A percentile compares a stretch with the other conserved stretches of the same genome.
Evolutionary conservation across 2,113 vertebrate species (phyloP).

Genomic region (Phaetusa simplex): DNA sequence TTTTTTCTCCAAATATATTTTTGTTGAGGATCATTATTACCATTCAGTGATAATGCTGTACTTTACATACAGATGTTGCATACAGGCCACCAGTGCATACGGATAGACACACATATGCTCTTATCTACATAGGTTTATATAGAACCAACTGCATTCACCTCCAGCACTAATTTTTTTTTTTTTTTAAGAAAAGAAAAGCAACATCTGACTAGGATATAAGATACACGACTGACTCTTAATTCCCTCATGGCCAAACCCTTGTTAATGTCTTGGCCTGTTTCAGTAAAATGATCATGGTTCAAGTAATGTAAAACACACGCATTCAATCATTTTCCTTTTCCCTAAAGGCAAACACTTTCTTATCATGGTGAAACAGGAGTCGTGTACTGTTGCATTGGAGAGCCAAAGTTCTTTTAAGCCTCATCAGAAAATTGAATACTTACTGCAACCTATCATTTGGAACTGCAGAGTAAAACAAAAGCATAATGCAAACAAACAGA

Average conservation of each 20-base stretch:
- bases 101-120: background rate
- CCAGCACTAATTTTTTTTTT: background rate
- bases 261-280: slow-evolving; percentile 76
- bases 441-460: slow-evolving; percentile 59
- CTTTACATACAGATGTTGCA: background rate
- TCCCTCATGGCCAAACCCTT: slow-evolving; percentile 70
- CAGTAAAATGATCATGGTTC: slow-evolving; percentile 76
- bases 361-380: slow-evolving; percentile 76
- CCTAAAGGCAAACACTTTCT: slow-evolving; percentile 75
- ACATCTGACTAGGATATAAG: slow-evolving; percentile 52
- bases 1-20: background rate
- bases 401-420: slow-evolving; percentile 64
- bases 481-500: slow-evolving; percentile 29
- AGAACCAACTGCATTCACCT: background rate
- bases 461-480: slow-evolving; percentile 51
- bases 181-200: background rate
- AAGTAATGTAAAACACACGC: slow-evolving; percentile 77
- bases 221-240: slow-evolving; percentile 63
- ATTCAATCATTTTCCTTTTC: slow-evolving; percentile 76
- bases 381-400: slow-evolving; percentile 50
- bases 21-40: background rate
- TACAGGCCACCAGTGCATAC: no score
- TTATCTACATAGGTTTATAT: background rate
- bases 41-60: background rate
- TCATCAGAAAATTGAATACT: slow-evolving; percentile 71